Percentiles rank a stretch among this genome's conserved stretches.
Evolutionary conservation across 2,888 invertebrate genomes (phyloP).

Genomic region (Panorpa germanica): DNA sequence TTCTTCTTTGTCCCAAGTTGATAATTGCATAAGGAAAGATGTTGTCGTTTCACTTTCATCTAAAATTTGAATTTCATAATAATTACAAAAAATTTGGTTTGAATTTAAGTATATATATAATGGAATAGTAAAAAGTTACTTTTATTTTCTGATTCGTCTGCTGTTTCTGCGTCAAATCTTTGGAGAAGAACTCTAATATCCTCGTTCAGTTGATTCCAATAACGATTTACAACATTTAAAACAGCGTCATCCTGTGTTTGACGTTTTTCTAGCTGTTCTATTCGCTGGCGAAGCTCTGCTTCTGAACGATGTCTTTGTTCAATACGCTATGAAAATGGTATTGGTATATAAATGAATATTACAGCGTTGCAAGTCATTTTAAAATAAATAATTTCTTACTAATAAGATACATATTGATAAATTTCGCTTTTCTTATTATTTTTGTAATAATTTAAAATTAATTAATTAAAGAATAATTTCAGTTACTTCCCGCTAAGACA

Average conservation of each 20-base stretch:
- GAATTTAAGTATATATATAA: slow-evolving; percentile 2
- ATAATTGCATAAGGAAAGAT: slow-evolving; percentile 84
- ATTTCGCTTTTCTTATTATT: not conserved
- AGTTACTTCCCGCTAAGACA: no score
- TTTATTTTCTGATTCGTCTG: slow-evolving; percentile 88
- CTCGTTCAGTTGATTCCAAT: slow-evolving; percentile 95
- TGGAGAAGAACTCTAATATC: slow-evolving; percentile 87
- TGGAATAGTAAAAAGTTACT: slow-evolving; percentile 32
- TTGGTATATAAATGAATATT: not conserved
- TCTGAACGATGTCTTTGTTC: slow-evolving; percentile 83
- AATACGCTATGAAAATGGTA: slow-evolving; percentile 41
- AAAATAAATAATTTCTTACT: slow-evolving; percentile 1
- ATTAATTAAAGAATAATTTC: no score
- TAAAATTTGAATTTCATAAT: slow-evolving; percentile 24
- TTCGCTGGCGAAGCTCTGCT: slow-evolving; percentile 70
- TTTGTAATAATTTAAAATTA: no score
- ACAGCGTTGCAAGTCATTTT: not conserved
- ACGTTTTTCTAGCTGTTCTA: slow-evolving; percentile 84
- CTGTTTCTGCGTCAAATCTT: slow-evolving; percentile 93
- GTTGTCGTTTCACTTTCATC: slow-evolving; percentile 94
- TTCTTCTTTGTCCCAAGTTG: slow-evolving; percentile 96
- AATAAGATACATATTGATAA: not conserved
- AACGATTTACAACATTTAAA: slow-evolving; percentile 89
- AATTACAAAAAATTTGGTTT: slow-evolving; percentile 5
- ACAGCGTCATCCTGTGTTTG: slow-evolving; percentile 97